Conservation (phyloP, 2,797 vertebrate genomes). For the Chromis chromis region DNA sequence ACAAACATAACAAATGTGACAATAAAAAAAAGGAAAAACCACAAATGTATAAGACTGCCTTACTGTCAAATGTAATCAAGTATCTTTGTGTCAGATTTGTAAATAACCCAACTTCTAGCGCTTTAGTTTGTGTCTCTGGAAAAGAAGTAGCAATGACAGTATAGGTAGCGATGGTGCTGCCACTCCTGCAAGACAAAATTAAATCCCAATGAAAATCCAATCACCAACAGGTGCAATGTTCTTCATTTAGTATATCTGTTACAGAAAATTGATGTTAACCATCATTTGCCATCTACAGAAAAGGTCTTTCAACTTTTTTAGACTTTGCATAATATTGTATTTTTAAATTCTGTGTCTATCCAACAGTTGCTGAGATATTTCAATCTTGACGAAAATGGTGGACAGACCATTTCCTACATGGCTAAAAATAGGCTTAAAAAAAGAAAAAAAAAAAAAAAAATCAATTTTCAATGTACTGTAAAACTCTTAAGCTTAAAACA, state of each 20-base stretch:
- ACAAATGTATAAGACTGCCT: background rate
- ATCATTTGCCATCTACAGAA: background rate
- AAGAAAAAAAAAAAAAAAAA: too few relatives aligned
- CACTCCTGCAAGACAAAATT: constrained; percentile 74
- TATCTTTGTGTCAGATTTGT: constrained; percentile 39
- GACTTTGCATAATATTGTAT: too few relatives aligned
- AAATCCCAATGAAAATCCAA: background rate
- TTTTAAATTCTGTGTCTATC: too few relatives aligned
- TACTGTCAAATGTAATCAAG: constrained; percentile 32
- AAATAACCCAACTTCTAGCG: constrained; percentile 51
- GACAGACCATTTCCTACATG: too few relatives aligned
- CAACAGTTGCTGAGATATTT: too few relatives aligned
- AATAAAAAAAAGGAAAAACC: background rate
- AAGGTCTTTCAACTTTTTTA: background rate
- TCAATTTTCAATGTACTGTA: too few relatives aligned
- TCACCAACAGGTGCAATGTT: background rate
- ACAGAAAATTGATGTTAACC: background rate
- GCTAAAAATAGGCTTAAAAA: too few relatives aligned
- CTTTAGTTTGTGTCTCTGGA: constrained; percentile 14
- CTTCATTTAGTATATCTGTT: background rate
- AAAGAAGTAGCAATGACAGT: constrained; percentile 56
- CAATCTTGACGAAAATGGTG: too few relatives aligned
- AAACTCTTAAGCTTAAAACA: too few relatives aligned
- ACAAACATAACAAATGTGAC: background rate
- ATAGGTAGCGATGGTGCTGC: constrained; percentile 82